Evolutionary conservation across 2,797 vertebrate species (phyloP).

Genomic region (Microctenopoma lineatum): DNA sequence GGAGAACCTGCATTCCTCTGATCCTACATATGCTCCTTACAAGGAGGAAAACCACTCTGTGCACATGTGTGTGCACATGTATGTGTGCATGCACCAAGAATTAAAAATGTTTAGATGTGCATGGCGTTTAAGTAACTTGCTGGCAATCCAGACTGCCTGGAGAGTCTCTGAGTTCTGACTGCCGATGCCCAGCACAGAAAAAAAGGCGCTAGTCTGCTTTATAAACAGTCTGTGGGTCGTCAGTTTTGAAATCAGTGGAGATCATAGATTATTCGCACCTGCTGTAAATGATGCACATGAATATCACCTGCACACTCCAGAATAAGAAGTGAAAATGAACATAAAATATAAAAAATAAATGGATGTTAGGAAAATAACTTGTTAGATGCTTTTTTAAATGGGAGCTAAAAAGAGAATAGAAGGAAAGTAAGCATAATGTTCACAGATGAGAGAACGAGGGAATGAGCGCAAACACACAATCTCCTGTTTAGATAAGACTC

Average conservation of each 20-base stretch:
- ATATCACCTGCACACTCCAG: too few relatives aligned
- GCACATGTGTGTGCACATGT: slow-evolving; percentile 8
- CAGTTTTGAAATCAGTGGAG: too few relatives aligned
- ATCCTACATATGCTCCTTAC: slow-evolving; percentile 62
- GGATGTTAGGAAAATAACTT: not conserved
- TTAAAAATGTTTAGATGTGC: slow-evolving; percentile 34
- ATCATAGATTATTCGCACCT: too few relatives aligned
- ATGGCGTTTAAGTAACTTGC: slow-evolving; percentile 38
- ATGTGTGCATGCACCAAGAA: slow-evolving; percentile 4
- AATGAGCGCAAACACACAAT: slow-evolving; percentile 56
- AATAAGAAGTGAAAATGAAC: too few relatives aligned
- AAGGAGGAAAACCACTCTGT: slow-evolving; percentile 58
- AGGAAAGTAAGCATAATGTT: slow-evolving; percentile 19
- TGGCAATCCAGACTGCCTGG: slow-evolving; percentile 32
- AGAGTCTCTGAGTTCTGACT: slow-evolving; percentile 33
- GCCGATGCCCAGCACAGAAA: not conserved
- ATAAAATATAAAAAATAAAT: too few relatives aligned
- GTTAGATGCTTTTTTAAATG: not conserved
- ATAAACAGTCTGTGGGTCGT: not conserved
- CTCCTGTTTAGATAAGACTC: slow-evolving; percentile 66
- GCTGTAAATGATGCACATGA: too few relatives aligned
- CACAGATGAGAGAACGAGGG: slow-evolving; percentile 33
- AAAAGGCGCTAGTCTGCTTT: not conserved
- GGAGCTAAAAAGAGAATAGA: slow-evolving; percentile 4
- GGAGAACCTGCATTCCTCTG: slow-evolving; percentile 69